These are phyloP conservation scores for Petrosia ficiformis DNA, from an alignment of 37 sponge, comb jelly and placozoan genomes.

Conservation along the genomic window DNA sequence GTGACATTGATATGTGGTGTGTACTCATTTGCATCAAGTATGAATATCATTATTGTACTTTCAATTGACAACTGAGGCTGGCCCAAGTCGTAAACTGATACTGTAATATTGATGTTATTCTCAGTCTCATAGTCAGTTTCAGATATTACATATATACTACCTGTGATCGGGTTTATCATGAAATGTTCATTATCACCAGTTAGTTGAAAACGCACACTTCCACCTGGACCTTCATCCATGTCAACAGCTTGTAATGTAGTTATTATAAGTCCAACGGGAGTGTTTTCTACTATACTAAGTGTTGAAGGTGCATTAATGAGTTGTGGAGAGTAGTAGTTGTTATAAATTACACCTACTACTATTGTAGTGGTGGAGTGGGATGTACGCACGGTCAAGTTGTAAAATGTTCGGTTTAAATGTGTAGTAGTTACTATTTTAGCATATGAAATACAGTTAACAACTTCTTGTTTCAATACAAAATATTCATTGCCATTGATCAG, in stretches of 20 bases:
- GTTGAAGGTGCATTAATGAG: not conserved
- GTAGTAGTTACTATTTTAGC: no score
- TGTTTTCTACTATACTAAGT: not conserved
- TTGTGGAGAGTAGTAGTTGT: not conserved
- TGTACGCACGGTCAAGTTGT: no score
- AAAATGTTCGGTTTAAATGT: no score
- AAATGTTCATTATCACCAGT: not conserved
- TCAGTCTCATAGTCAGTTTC: slow-evolving; percentile 10
- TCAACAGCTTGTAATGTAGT: slow-evolving; percentile 36
- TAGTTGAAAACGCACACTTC: slow-evolving; percentile 24
- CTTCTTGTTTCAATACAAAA: no score
- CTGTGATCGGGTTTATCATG: slow-evolving; percentile 32
- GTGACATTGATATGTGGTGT: slow-evolving; percentile 49
- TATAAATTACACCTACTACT: not conserved
- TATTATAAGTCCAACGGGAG: not conserved
- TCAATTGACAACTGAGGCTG: slow-evolving; percentile 6
- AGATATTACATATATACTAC: slow-evolving; percentile 4
- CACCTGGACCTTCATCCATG: slow-evolving; percentile 46
- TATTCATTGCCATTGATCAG: no score
- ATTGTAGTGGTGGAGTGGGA: not conserved
- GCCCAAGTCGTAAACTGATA: slow-evolving; percentile 39
- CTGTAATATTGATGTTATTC: not conserved
- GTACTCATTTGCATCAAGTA: slow-evolving; percentile 34
- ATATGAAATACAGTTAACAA: no score
- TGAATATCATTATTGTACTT: slow-evolving; percentile 36